Base-by-base conservation (phyloP, 2,888 invertebrate genomes). In the Patella depressa region DNA sequence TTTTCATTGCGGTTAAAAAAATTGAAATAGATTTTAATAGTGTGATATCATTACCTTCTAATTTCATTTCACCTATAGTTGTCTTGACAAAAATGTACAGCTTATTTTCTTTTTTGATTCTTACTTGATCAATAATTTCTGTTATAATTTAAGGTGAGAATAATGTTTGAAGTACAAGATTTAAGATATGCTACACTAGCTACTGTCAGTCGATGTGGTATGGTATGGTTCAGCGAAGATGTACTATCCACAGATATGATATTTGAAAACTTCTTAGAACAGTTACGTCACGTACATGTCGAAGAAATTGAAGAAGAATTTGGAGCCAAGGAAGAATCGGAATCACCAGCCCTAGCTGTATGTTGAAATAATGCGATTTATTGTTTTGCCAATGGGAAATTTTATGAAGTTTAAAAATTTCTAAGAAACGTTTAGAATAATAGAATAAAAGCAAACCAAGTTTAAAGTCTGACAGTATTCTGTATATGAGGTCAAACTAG, bases 141-240 rank as follows among this genome's bases (percentile, higher is more conserved):
- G 9, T 45, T 7, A 9, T 45, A 71, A 75, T 75, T 83, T 0
- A 79, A 91, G 91, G 91, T 92, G 77, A 88, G 93, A 57, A 93
- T 93, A 81, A 93, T 93, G 91, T 93, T 93, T 87, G 93, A 95
- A 92, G 96, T 96, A 2, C 98, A 99, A 94, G 99, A 99, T 93
- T 92, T 99, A 88, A 97, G 97, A 92, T 99, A 97, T 92, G 99
- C 99, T 0, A 99, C 99, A 0, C 93, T 99, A 83, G 99, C 99
- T 24, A 99, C 99, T 0, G 99, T 99, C 0, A 98, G 98, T 7
- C 97, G 99, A 92, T 99, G 99, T 91, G 99, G 99, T 83, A 99
- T 99, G 99, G 98, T 99, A 71, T 99, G 99, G 99, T 99, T 99
- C 94, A 98, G 98, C 14, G 99, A 99, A 91, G 99, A 99, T 92